Base-by-base conservation (phyloP, 2,113 vertebrate genomes). In the Bagarius yarrelli region DNA sequence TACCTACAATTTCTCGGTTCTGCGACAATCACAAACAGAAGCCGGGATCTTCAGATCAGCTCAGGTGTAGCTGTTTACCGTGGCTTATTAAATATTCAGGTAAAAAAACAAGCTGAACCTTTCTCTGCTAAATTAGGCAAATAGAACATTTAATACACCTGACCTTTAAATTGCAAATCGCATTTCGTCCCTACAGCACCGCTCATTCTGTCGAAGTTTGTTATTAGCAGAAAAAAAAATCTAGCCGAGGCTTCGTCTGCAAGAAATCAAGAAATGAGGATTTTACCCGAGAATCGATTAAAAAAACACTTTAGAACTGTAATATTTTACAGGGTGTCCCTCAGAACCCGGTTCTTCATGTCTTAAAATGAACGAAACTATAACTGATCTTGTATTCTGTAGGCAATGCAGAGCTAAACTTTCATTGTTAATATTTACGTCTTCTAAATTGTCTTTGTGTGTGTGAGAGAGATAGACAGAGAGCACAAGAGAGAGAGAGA, bases 91-190 rank as follows among this genome's bases (percentile, higher is more conserved):
- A 78, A 84, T 81, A 81, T 84, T 81, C 83, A 60, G 57, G 52
- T 53, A 78, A 84, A 84, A 74, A 30, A 74, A 53, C 83, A 74
- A 78, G 79, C 13, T 0, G 27, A 66, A 78, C 59, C 75, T 74
- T 81, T 81, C 71, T 67, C 52, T 67, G 27, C 47, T 84, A 78
- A 84, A 81, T 76, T 56, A 69, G 34, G 30, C 63, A 83, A 85
- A 80, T 78, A 67, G 57, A 83, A 73, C 67, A 78, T 85, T 85
- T 83, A 61, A 53, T 76, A 53, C 61, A 64, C 72, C 32, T 85
- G 81, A 85, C 73, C 84, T 85, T 85, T 85, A 83, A 81, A 83
- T 66, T 76, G 79, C 36, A 80, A 81, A 81, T 83, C 60, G 60
- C 78, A 67, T 73, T 80, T 80, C 56, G 60, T 72, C 79, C 52